Percentiles rank a stretch among this genome's conserved stretches.
phyloP scores from a whole-genome alignment of 2,797 vertebrate genomes.

The Poeciliopsis turneri region DNA sequence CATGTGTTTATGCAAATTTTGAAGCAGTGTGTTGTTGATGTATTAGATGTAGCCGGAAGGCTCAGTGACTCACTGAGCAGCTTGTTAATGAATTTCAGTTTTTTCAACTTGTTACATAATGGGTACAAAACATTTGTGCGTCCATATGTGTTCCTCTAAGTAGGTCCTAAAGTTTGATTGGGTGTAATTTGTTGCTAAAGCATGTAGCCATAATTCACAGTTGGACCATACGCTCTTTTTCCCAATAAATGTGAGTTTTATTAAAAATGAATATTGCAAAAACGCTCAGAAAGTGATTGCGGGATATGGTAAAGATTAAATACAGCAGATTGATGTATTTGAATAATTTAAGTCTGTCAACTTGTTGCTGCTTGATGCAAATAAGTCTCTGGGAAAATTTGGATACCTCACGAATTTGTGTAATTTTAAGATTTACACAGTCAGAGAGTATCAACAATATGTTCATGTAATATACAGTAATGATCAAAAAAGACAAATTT shows the following conservation, averaged over 20 bases:
- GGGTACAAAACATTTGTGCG: background rate
- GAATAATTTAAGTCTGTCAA: background rate
- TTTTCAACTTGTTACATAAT: background rate
- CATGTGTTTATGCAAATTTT: background rate
- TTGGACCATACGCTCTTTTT: background rate
- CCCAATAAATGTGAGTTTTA: background rate
- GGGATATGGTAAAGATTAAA: background rate
- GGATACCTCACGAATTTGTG: background rate
- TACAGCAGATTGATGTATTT: background rate
- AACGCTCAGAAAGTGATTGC: background rate
- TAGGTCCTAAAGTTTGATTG: background rate
- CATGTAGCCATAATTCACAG: background rate
- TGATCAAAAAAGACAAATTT: background rate
- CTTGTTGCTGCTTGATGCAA: background rate
- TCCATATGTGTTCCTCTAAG: background rate
- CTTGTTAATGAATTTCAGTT: background rate
- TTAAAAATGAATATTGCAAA: background rate
- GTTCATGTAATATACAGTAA: too few species aligned
- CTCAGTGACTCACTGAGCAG: background rate
- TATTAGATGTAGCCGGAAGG: background rate
- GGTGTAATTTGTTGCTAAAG: background rate
- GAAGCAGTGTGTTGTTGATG: background rate
- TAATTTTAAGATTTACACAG: too few species aligned
- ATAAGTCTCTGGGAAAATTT: background rate
- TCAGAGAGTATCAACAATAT: too few species aligned